phyloP scores from a whole-genome alignment of 2,888 invertebrate species.

The Malthinus flaveolus region DNA sequence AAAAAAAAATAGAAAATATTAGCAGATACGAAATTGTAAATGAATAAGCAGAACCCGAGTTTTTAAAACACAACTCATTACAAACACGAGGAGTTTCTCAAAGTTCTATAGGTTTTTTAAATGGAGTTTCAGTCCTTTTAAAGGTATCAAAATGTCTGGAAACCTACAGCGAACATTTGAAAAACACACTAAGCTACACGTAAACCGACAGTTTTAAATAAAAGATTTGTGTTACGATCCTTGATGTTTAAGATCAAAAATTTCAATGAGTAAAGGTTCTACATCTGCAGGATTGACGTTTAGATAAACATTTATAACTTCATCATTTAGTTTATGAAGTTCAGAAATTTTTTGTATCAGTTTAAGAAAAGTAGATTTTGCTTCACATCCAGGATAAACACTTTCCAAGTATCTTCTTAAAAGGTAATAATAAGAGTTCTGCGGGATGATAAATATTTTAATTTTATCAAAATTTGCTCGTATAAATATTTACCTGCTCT shows the following conservation, averaged over 20 bases:
- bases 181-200: no score
- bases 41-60: no score
- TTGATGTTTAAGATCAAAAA: slow-evolving; percentile 84
- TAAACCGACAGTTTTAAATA: no score
- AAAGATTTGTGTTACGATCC: slow-evolving; percentile 5
- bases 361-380: slow-evolving; percentile 82
- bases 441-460: slow-evolving; percentile 40
- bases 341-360: slow-evolving; percentile 91
- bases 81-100: no score
- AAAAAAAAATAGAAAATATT: no score
- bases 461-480: no score
- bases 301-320: slow-evolving; percentile 88
- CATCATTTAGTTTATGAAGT: slow-evolving; percentile 84
- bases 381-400: slow-evolving; percentile 83
- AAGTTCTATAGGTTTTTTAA: no score
- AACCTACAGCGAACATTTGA: no score
- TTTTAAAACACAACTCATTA: no score
- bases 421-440: slow-evolving; percentile 90
- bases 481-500: slow-evolving; percentile 68
- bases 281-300: slow-evolving; percentile 91
- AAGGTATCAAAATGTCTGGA: no score
- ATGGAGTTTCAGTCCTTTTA: no score
- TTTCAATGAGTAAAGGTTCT: slow-evolving; percentile 91
- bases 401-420: slow-evolving; percentile 83
- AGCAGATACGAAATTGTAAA: no score